phyloP scores from a whole-genome alignment of 92 coral and sea anemone genomes.

The Zoanthus solanderi region DNA sequence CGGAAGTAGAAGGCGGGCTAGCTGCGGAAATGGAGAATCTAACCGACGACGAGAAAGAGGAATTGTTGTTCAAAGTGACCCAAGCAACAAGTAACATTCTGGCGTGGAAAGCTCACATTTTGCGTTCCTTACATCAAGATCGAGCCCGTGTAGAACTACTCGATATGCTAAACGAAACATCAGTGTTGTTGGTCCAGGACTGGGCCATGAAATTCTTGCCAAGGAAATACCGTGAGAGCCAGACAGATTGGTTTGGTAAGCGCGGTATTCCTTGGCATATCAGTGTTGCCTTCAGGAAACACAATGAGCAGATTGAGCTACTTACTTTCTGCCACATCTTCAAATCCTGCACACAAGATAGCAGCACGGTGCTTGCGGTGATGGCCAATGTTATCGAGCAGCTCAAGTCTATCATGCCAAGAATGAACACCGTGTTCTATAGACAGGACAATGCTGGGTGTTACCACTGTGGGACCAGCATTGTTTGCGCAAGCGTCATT shows the following conservation, averaged over 20 bases:
- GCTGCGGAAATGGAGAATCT: constrained; percentile 38
- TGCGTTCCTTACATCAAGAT: constrained; percentile 52
- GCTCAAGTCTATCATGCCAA: constrained; percentile 55
- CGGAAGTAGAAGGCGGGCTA: constrained; percentile 56
- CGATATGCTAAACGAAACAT: constrained; percentile 17
- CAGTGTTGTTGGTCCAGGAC: not conserved
- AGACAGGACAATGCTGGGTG: constrained; percentile 54
- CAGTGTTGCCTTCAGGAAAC: constrained; percentile 48
- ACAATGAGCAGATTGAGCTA: constrained; percentile 30
- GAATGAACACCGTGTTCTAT: constrained; percentile 28
- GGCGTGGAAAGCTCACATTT: constrained; percentile 56
- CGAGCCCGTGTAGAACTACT: not conserved
- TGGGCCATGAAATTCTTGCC: no score
- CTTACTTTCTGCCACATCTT: constrained; percentile 51
- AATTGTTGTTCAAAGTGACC: constrained; percentile 48
- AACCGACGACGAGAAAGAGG: constrained; percentile 35
- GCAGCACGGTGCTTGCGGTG: constrained; percentile 37
- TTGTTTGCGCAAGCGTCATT: constrained; percentile 29
- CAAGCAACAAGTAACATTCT: constrained; percentile 27
- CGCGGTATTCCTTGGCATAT: constrained; percentile 68
- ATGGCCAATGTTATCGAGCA: constrained; percentile 55
- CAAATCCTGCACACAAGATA: constrained; percentile 49
- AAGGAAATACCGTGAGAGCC: not conserved
- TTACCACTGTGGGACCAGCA: constrained; percentile 53
- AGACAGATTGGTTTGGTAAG: not conserved